A percentile compares a stretch with the other conserved stretches of the same genome.
Conservation (phyloP, 2,113 vertebrate genomes). For the Oophaga pumilio region DNA sequence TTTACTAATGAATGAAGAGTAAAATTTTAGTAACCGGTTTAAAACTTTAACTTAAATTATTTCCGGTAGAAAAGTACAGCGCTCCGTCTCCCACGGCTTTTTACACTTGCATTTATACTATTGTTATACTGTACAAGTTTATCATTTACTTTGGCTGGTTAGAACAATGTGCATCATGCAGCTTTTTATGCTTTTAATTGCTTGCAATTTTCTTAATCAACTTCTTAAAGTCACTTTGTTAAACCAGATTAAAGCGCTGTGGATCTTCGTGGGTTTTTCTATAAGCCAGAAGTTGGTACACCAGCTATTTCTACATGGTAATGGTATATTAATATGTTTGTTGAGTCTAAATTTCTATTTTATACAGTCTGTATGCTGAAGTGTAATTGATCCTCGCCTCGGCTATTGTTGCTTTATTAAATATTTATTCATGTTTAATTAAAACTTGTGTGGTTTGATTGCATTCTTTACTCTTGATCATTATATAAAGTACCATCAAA, state of each 20-base stretch:
- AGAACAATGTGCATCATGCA: not conserved
- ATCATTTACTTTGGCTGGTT: not conserved
- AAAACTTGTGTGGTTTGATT: constrained; percentile 13
- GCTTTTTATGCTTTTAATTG: constrained; percentile 22
- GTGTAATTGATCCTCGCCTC: constrained; percentile 59
- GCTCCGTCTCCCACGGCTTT: not conserved
- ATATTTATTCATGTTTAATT: constrained; percentile 60
- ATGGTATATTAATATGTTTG: constrained; percentile 16
- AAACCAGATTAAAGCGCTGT: not conserved
- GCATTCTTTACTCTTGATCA: constrained; percentile 4
- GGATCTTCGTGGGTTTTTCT: not conserved
- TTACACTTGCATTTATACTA: not conserved
- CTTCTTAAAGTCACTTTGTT: not conserved
- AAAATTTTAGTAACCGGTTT: not conserved
- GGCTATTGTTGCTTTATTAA: constrained; percentile 62
- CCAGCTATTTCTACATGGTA: not conserved
- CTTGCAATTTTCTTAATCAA: constrained; percentile 1
- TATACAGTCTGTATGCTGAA: constrained; percentile 23
- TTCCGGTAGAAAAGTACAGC: not conserved
- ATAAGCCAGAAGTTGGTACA: not conserved
- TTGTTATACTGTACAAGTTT: not conserved
- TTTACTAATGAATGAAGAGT: not conserved
- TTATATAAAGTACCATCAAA: not conserved
- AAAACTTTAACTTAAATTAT: not conserved
- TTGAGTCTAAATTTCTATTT: constrained; percentile 9